Conservation (phyloP, 1,140 invertebrate genomes). For the Phymastichus coffea region DNA sequence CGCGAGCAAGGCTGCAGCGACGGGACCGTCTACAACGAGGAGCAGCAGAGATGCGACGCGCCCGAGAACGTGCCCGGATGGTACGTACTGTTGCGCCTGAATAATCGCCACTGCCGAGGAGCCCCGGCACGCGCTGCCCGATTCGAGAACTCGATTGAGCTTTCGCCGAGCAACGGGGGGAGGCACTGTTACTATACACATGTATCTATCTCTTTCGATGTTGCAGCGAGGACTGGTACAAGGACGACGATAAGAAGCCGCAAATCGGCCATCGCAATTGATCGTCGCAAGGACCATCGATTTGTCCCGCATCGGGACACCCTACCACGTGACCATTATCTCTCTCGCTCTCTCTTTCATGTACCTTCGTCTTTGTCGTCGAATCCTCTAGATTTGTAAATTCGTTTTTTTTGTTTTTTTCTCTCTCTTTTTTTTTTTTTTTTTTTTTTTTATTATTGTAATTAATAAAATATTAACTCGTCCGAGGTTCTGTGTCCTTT, state of each 20-base stretch:
- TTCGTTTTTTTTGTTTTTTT: no score
- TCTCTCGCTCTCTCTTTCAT: conserved; percentile 9
- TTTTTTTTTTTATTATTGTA: no score
- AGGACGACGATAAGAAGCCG: conserved; percentile 61
- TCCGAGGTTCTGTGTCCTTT: conserved; percentile 5
- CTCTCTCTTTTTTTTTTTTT: no score
- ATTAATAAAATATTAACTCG: conserved; percentile 24
- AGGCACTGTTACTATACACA: no score
- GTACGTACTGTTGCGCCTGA: no score
- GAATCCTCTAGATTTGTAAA: conserved; percentile 18
- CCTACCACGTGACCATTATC: conserved; percentile 4
- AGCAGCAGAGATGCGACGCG: conserved; percentile 76
- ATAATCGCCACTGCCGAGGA: no score
- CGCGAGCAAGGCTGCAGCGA: conserved; percentile 81
- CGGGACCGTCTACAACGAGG: conserved; percentile 85
- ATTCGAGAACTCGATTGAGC: no score
- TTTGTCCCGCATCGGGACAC: conserved; percentile 56
- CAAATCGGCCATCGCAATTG: conserved; percentile 30
- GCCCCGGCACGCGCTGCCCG: no score
- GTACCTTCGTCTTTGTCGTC: conserved; percentile 19
- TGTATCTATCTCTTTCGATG: conserved; percentile 27
- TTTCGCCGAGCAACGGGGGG: no score
- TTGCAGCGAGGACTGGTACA: conserved; percentile 85
- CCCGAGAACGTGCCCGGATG: conserved; percentile 87
- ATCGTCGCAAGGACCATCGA: conserved; percentile 31